Percentiles rank a stretch among this genome's conserved stretches.
Evolutionary conservation across 2,888 invertebrate genomes (phyloP).

Genomic region (Phlogophora meticulosa): DNA sequence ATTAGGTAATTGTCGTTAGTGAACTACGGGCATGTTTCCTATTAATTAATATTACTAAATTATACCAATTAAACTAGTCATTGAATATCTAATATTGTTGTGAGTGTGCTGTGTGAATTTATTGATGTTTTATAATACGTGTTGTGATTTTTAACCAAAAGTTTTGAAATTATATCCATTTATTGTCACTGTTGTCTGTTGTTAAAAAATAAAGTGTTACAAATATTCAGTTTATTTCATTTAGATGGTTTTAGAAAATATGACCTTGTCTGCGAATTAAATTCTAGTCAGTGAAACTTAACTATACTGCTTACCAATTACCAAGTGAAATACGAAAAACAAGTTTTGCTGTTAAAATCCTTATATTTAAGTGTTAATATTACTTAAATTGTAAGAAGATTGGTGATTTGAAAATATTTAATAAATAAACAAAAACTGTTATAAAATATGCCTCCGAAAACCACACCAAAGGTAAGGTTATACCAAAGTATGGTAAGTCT

Average conservation of each 20-base stretch:
- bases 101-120: constrained; percentile 7
- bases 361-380: not conserved
- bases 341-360: not conserved
- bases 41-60: constrained; percentile 5
- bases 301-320: no score
- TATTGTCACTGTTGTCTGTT: constrained; percentile 20
- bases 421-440: not conserved
- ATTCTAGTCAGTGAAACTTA: not conserved
- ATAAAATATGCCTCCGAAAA: not conserved
- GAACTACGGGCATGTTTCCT: not conserved
- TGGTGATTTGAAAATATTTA: not conserved
- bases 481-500: no score
- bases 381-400: not conserved
- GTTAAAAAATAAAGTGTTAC: constrained; percentile 15
- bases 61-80: constrained; percentile 17
- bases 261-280: not conserved
- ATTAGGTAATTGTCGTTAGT: not conserved
- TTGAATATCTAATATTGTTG: constrained; percentile 14
- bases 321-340: no score
- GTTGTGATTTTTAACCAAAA: not conserved
- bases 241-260: not conserved
- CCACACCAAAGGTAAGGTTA: not conserved
- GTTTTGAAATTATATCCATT: not conserved
- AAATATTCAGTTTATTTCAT: not conserved
- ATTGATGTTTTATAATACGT: not conserved